These are phyloP conservation scores for Capitella teleta DNA, from an alignment of 1,140 invertebrate genomes.

Conservation along the genomic window DNA sequence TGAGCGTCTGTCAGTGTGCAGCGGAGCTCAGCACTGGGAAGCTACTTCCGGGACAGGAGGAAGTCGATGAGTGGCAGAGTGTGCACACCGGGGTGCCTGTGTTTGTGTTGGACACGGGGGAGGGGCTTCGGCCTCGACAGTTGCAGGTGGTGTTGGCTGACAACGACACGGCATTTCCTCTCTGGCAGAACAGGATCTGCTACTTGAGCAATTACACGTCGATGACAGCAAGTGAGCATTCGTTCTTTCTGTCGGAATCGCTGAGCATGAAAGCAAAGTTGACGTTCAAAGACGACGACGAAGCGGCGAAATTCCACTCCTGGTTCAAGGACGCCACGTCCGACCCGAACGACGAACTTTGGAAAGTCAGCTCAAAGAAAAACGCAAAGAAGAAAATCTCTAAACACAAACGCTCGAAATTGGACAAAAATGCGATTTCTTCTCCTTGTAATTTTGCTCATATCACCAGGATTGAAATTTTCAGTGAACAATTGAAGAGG, in stretches of 20 bases:
- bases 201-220: conserved; percentile 6
- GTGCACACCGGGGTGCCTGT: conserved; percentile 5
- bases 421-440: conserved; percentile 1
- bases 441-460: conserved; percentile 9
- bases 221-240: neutral
- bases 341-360: conserved; percentile 9
- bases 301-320: conserved; percentile 1
- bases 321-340: conserved; percentile 4
- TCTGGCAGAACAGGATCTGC: conserved; percentile 9
- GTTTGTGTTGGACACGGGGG: conserved; percentile 8
- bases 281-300: neutral
- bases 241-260: neutral
- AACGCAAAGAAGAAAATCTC: neutral
- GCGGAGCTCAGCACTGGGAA: conserved; percentile 2
- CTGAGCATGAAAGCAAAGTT: neutral
- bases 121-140: neutral
- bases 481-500: too few species aligned
- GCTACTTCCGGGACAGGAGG: neutral
- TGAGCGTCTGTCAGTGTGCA: conserved; percentile 2
- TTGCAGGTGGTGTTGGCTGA: conserved; percentile 5
- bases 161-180: conserved; percentile 3
- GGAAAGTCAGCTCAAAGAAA: neutral
- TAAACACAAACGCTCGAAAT: neutral
- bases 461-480: too few species aligned
- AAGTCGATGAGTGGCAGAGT: neutral